Evolutionary conservation across 1,140 invertebrate genomes (phyloP).

Genomic region (Apolygus lucorum): DNA sequence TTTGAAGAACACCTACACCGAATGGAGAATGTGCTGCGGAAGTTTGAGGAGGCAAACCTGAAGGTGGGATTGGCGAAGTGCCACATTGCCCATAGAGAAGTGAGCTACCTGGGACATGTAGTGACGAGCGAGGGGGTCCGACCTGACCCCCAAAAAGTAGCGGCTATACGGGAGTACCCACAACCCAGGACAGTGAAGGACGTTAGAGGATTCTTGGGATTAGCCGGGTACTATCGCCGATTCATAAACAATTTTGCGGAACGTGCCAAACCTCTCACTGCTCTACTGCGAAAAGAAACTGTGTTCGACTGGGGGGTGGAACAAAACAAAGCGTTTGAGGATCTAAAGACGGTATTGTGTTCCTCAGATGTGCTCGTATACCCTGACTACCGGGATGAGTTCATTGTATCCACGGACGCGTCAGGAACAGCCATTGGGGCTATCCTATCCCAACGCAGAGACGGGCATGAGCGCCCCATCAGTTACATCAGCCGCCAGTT

Average conservation of each 20-base stretch:
- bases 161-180: conserved; percentile 37
- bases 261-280: conserved; percentile 36
- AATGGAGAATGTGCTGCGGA: conserved; percentile 16
- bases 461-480: too few species aligned
- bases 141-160: conserved; percentile 37
- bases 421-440: too few species aligned
- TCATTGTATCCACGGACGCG: too few species aligned
- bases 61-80: conserved; percentile 29
- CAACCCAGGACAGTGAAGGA: conserved; percentile 34
- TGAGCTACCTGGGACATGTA: conserved; percentile 39
- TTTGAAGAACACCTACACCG: conserved; percentile 21
- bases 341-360: too few species aligned
- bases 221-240: conserved; percentile 37
- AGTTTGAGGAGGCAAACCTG: conserved; percentile 18
- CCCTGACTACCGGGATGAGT: too few species aligned
- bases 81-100: too few species aligned
- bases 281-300: too few species aligned
- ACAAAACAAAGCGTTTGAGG: too few species aligned
- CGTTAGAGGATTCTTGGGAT: conserved; percentile 38
- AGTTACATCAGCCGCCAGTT: too few species aligned
- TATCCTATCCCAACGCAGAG: too few species aligned
- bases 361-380: too few species aligned
- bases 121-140: conserved; percentile 37
- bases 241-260: conserved; percentile 37
- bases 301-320: too few species aligned